A percentile compares a stretch with the other conserved stretches of the same genome.
phyloP scores from a whole-genome alignment of 2,113 vertebrate genomes.

The Barnardius zonarius region DNA sequence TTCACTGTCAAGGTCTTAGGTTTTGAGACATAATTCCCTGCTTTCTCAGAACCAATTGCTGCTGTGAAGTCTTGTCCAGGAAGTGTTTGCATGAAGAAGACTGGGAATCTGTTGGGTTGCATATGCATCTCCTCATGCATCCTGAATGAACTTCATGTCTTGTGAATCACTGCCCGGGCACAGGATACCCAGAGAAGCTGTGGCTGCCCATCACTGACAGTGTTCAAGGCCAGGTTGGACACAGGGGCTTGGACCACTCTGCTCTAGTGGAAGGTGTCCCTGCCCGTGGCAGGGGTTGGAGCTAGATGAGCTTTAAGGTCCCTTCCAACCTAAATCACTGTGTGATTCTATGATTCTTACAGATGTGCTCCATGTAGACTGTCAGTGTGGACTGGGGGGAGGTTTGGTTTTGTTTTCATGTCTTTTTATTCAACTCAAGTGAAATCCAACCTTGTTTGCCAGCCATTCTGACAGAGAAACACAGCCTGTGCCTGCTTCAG shows the following conservation, averaged over 20 bases:
- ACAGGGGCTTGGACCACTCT: not conserved
- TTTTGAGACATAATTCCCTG: not conserved
- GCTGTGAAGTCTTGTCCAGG: not conserved
- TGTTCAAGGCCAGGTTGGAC: not conserved
- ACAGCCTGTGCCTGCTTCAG: not conserved
- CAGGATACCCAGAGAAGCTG: not conserved
- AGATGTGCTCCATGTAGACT: not conserved
- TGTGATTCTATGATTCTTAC: not conserved
- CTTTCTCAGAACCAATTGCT: not conserved
- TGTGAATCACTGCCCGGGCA: not conserved
- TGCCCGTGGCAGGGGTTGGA: not conserved
- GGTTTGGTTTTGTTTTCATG: not conserved
- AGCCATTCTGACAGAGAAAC: not conserved
- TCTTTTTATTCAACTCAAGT: not conserved
- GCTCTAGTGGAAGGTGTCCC: not conserved
- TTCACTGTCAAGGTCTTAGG: not conserved
- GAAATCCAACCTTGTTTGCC: not conserved
- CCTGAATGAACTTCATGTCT: not conserved
- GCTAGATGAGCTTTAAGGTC: not conserved
- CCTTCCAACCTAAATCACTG: not conserved
- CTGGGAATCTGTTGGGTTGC: not conserved
- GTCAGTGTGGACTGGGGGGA: not conserved
- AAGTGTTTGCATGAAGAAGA: not conserved
- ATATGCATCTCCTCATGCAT: accelerated
- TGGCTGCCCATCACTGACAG: not conserved